phyloP scores from a whole-genome alignment of 1,140 invertebrate species.

The Scaptomyza graminum region DNA sequence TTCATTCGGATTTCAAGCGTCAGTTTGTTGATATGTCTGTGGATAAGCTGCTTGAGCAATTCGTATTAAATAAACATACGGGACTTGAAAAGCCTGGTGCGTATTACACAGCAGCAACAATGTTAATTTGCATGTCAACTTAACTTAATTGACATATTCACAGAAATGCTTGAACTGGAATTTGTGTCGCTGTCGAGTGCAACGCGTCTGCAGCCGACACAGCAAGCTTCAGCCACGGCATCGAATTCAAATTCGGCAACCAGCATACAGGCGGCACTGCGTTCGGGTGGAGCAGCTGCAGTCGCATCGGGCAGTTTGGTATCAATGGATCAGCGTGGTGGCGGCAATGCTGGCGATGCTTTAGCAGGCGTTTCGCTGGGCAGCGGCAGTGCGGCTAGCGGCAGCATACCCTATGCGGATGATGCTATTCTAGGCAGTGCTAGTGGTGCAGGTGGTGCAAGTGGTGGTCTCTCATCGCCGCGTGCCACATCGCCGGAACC shows the following conservation, averaged over 20 bases:
- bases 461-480: slow-evolving; percentile 53
- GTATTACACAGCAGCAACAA: slow-evolving; percentile 1
- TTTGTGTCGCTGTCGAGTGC: slow-evolving; percentile 67
- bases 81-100: slow-evolving; percentile 95
- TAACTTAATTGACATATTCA: background rate
- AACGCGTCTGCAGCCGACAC: slow-evolving; percentile 63
- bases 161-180: slow-evolving; percentile 79
- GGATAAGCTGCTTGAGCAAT: slow-evolving; percentile 95
- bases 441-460: background rate
- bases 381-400: slow-evolving; percentile 72
- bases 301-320: slow-evolving; percentile 56
- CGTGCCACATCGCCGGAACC: slow-evolving; percentile 76
- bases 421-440: slow-evolving; percentile 58
- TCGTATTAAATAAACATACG: slow-evolving; percentile 95
- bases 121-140: background rate
- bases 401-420: slow-evolving; percentile 71
- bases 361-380: slow-evolving; percentile 63
- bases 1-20: slow-evolving; percentile 94
- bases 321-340: slow-evolving; percentile 75
- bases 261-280: slow-evolving; percentile 69
- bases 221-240: slow-evolving; percentile 51
- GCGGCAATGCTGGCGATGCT: slow-evolving; percentile 43
- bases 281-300: slow-evolving; percentile 48
- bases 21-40: slow-evolving; percentile 96
- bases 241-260: slow-evolving; percentile 79